A percentile compares a stretch with the other conserved stretches of the same genome.
phyloP scores from a whole-genome alignment of 1,140 invertebrate genomes.

The Ctenoplectra terminalis region DNA sequence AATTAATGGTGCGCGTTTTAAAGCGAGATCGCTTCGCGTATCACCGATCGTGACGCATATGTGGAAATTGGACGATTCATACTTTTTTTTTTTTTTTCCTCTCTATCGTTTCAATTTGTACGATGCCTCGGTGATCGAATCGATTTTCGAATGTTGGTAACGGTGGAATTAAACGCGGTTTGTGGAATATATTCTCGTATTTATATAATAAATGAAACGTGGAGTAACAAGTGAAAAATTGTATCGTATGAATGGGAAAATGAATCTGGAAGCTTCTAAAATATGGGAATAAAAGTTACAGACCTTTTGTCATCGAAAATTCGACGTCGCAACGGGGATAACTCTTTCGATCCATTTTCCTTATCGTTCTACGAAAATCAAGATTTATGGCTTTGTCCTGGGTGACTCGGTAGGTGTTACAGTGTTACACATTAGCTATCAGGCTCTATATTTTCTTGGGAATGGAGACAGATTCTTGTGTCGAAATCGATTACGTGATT shows the following conservation, averaged over 20 bases:
- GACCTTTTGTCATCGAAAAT: constrained; percentile 17
- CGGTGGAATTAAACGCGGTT: too few relatives aligned
- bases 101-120: background rate
- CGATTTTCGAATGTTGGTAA: background rate
- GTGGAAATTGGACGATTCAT: background rate
- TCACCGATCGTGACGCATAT: background rate
- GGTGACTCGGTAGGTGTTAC: background rate
- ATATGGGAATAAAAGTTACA: background rate
- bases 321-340: constrained; percentile 7
- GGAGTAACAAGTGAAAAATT: background rate
- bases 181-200: too few relatives aligned
- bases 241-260: background rate
- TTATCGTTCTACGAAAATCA: constrained; percentile 11
- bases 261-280: background rate
- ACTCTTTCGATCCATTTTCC: constrained; percentile 30
- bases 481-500: background rate
- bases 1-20: constrained; percentile 22
- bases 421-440: constrained; percentile 5
- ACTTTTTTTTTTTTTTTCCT: background rate
- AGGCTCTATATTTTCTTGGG: constrained; percentile 7
- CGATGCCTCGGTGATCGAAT: background rate
- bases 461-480: background rate
- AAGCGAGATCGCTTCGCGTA: background rate
- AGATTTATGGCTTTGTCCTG: constrained; percentile 30
- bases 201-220: constrained; percentile 3